Base-by-base conservation (phyloP, 2,888 invertebrate species). In the Therioaphis trifolii region DNA sequence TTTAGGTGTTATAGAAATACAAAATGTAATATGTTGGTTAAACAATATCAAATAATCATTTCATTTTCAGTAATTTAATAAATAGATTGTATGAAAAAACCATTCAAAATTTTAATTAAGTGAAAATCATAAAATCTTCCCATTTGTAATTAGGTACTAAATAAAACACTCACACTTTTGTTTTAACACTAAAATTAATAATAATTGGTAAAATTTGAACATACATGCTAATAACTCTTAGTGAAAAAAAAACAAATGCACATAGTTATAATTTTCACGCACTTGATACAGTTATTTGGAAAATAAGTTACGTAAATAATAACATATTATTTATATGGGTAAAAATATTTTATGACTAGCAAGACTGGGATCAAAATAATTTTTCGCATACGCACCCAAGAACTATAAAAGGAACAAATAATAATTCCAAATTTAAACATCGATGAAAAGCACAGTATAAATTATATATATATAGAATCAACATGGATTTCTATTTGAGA, bases 301-400 rank as follows among this genome's bases (percentile, higher is more conserved):
- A 79, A 58, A 79, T 55, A 79, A 79, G 21, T 77, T 77, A 69
- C 43, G 27, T 79, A 69, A 55, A 55, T 14, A 52, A 76, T 77
- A 43, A 58, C 40, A 63, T 49, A 79, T 40, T 69, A 69, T 69
- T 55, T 69, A 55, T n/a, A 69, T 27, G 55, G n/a, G 43, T 58
- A 79, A 68, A 76, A 79, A 69, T 79, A 79, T 68, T 69, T 55
- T 66, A 74, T 82, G 82, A 82, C 82, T 82, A 82, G 82, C 63
- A 79, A 82, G 49, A 82, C n/a, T 82, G 72, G 82, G 82, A 74
- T 82, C 68, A 82, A 72, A 82, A 74, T 63, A 27, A 46, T 74
- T 58, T 66, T 82, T 82, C 63, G 49, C 40, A 63, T 74, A 71
- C 21, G 46, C 82, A 72, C 71, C 80, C 79, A 61, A 21, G 5